Evolutionary conservation across 2,888 invertebrate species (phyloP).

Genomic region (Biston stratarius): DNA sequence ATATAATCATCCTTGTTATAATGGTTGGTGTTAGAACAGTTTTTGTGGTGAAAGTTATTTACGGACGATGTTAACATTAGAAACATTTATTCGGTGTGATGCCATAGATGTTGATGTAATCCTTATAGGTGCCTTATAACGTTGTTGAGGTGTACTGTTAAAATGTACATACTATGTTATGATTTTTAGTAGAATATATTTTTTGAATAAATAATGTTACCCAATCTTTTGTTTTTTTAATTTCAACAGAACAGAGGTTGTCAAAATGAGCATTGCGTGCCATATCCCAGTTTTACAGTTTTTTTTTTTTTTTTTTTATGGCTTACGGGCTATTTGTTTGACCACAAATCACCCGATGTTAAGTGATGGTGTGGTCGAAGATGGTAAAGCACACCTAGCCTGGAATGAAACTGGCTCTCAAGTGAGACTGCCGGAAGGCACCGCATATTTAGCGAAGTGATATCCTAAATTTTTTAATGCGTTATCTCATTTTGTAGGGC

Average conservation of each 20-base stretch:
- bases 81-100: conserved; percentile 56
- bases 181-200: conserved; percentile 80
- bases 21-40: conserved; percentile 60
- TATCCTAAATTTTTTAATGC: no score
- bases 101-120: conserved; percentile 44
- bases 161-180: conserved; percentile 84
- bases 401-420: no score
- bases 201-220: conserved; percentile 80
- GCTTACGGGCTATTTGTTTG: no score
- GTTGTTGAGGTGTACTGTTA: conserved; percentile 80
- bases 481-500: no score
- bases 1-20: conserved; percentile 60
- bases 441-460: no score
- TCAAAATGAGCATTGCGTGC: no score
- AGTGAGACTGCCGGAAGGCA: no score
- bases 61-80: conserved; percentile 57
- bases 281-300: no score
- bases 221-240: conserved; percentile 54
- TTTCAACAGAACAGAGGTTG: conserved; percentile 11
- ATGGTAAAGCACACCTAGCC: no score
- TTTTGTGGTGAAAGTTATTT: conserved; percentile 71
- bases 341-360: no score
- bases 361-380: no score
- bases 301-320: no score
- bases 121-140: conserved; percentile 78